These are phyloP conservation scores for Junonia oenone DNA, from an alignment of 2,888 invertebrate genomes.

Conservation along the genomic window DNA sequence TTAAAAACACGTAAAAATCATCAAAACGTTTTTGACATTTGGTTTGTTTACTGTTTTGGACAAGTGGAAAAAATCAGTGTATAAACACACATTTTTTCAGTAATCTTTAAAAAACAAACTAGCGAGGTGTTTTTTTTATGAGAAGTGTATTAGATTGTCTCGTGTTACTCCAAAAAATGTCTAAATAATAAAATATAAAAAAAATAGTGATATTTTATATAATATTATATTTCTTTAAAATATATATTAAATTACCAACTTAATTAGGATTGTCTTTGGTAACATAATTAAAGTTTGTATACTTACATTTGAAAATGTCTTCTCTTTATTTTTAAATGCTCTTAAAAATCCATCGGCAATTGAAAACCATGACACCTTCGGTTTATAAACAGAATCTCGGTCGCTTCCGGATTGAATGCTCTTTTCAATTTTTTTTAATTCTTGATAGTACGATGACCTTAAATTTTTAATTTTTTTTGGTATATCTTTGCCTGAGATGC, in stretches of 20 bases:
- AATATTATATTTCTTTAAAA: conserved; percentile 1
- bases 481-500: not conserved
- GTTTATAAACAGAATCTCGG: not conserved
- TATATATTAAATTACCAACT: not conserved
- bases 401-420: no score
- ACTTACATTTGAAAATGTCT: not conserved
- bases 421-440: not conserved
- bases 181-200: not conserved
- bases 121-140: not conserved
- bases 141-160: not conserved
- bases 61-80: no score
- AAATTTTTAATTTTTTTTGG: not conserved
- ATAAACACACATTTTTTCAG: not conserved
- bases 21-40: no score
- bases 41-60: no score
- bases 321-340: not conserved
- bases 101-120: not conserved
- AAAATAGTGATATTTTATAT: not conserved
- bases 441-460: not conserved
- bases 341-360: not conserved
- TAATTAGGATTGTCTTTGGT: conserved; percentile 3
- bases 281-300: not conserved
- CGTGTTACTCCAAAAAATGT: not conserved
- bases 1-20: no score
- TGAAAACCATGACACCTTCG: not conserved